Conservation (phyloP, 2,113 vertebrate genomes). For the Leptodactylus fuscus region DNA sequence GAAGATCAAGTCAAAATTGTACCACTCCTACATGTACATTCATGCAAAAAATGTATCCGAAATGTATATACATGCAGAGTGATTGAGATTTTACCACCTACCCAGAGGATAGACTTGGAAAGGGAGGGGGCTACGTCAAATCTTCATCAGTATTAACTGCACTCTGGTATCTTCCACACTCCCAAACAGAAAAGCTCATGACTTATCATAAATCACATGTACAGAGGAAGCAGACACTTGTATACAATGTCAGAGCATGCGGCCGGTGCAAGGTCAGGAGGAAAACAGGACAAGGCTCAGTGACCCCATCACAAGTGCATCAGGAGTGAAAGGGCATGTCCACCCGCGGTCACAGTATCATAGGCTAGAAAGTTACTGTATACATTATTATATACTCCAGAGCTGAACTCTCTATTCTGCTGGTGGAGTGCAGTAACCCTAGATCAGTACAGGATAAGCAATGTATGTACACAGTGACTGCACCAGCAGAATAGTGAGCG, state of each 20-base stretch:
- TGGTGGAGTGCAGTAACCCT: neutral
- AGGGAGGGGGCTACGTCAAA: conserved; percentile 70
- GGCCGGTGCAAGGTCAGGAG: neutral
- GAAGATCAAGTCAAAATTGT: conserved; percentile 80
- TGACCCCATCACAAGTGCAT: no score
- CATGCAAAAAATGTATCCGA: conserved; percentile 77
- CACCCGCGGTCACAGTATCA: no score
- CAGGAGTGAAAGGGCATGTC: no score
- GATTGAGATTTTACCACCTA: conserved; percentile 78
- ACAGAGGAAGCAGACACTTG: conserved; percentile 44
- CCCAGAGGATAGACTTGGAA: conserved; percentile 82
- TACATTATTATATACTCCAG: neutral
- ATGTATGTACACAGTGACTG: no score
- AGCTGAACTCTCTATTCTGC: neutral
- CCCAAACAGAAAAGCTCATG: conserved; percentile 81
- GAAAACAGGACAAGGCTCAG: no score
- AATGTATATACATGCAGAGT: conserved; percentile 82
- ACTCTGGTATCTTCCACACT: conserved; percentile 85
- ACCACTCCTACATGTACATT: conserved; percentile 80
- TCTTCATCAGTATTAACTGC: conserved; percentile 85
- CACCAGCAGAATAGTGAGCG: no score
- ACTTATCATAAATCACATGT: conserved; percentile 74
- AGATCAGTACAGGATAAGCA: no score
- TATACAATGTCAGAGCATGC: conserved; percentile 17
- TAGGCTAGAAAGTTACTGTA: no score